Conservation (phyloP, 1,140 invertebrate genomes). For the Melipona quadrifasciata region DNA sequence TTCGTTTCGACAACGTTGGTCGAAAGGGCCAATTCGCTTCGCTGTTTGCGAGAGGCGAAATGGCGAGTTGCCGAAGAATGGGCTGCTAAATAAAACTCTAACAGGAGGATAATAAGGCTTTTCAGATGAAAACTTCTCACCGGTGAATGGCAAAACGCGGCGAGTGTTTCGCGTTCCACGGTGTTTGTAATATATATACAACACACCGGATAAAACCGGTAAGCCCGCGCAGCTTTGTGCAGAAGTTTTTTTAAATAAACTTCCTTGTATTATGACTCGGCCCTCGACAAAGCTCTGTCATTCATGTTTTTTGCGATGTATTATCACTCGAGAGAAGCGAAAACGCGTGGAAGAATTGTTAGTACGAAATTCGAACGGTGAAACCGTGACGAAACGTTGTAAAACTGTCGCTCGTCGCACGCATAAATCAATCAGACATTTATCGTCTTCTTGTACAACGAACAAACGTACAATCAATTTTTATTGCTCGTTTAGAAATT, state of each 20-base stretch:
- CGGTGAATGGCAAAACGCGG: not conserved
- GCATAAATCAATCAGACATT: not conserved
- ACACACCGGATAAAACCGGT: not conserved
- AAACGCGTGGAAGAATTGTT: not conserved
- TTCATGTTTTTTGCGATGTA: not conserved
- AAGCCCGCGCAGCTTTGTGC: not conserved
- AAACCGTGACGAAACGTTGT: too few relatives aligned
- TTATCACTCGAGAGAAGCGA: not conserved
- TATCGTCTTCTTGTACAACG: too few relatives aligned
- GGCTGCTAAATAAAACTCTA: not conserved
- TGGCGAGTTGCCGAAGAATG: not conserved
- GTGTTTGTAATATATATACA: not conserved
- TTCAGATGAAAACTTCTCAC: not conserved
- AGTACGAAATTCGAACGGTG: not conserved
- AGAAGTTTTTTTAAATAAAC: slow-evolving; percentile 9
- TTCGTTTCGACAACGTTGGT: not conserved
- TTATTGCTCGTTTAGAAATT: too few relatives aligned
- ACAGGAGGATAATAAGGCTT: not conserved
- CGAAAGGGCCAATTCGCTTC: not conserved
- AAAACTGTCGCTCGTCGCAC: not conserved
- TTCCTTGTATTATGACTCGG: not conserved
- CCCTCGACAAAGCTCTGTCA: not conserved
- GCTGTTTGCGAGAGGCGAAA: not conserved
- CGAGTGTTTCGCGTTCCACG: too few relatives aligned
- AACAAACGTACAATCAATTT: too few relatives aligned